Evolutionary conservation across 2,113 vertebrate species (phyloP).

Genomic region (Falco punctatus): DNA sequence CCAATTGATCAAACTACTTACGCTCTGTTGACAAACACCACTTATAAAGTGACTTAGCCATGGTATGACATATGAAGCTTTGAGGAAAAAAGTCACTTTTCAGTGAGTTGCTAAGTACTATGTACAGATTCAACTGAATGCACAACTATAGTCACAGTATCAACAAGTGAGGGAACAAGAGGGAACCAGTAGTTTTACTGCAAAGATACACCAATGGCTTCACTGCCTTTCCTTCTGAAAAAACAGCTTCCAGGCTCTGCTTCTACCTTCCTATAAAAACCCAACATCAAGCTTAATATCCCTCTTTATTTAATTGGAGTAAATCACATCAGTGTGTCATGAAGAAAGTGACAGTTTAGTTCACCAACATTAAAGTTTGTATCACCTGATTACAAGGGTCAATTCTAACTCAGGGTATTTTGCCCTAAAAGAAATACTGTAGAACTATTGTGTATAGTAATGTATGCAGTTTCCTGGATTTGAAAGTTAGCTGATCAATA

Average conservation of each 20-base stretch:
- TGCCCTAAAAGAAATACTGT: not conserved
- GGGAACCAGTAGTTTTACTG: not conserved
- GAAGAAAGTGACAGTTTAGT: not conserved
- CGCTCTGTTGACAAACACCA: not conserved
- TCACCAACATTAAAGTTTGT: not conserved
- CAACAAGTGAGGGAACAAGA: not conserved
- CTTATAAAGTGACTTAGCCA: not conserved
- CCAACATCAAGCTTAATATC: not conserved
- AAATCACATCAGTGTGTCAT: not conserved
- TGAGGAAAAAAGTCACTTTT: not conserved
- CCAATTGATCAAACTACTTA: not conserved
- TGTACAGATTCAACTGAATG: not conserved
- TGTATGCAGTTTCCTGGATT: not conserved
- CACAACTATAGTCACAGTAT: not conserved
- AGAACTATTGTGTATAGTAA: not conserved
- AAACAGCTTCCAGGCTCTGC: not conserved
- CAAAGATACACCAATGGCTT: not conserved
- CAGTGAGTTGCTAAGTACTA: not conserved
- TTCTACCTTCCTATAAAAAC: not conserved
- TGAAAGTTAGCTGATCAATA: not conserved
- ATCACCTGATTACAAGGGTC: not conserved
- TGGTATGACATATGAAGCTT: not conserved
- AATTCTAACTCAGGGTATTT: not conserved
- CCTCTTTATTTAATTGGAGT: not conserved
- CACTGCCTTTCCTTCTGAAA: not conserved